These are phyloP conservation scores for Asarcornis scutulata DNA, from an alignment of 2,113 vertebrate genomes.

Conservation along the genomic window DNA sequence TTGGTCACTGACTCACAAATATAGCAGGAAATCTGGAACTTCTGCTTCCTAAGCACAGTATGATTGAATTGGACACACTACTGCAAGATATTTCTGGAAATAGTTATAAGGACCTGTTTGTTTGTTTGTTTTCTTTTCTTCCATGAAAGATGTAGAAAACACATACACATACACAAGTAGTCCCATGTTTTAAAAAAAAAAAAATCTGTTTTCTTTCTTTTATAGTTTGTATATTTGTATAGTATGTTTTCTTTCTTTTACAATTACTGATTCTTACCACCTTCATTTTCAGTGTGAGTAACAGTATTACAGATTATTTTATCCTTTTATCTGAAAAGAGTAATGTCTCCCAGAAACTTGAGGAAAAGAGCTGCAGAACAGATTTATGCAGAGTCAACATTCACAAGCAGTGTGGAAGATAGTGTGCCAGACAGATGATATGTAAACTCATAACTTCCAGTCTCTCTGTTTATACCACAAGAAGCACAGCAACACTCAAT, in stretches of 20 bases:
- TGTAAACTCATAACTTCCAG: neutral
- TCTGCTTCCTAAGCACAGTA: neutral
- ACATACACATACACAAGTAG: neutral
- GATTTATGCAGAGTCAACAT: neutral
- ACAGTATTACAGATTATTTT: neutral
- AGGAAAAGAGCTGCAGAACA: neutral
- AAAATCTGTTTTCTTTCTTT: neutral
- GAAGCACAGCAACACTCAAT: neutral
- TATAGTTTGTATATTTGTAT: neutral
- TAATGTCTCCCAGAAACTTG: neutral
- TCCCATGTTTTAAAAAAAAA: accelerated
- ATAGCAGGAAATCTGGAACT: neutral
- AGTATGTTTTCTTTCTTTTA: neutral
- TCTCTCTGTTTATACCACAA: neutral
- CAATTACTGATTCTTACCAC: neutral
- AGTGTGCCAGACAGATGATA: neutral
- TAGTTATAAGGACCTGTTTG: neutral
- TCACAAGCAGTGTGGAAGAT: neutral
- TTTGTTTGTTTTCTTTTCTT: neutral
- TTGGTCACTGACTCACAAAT: neutral
- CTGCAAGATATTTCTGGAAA: neutral
- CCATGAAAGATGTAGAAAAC: neutral
- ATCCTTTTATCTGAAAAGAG: neutral
- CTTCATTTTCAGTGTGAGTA: neutral
- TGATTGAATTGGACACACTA: neutral